Evolutionary conservation across 1,140 invertebrate species (phyloP).

Genomic region (Augochlora pura): DNA sequence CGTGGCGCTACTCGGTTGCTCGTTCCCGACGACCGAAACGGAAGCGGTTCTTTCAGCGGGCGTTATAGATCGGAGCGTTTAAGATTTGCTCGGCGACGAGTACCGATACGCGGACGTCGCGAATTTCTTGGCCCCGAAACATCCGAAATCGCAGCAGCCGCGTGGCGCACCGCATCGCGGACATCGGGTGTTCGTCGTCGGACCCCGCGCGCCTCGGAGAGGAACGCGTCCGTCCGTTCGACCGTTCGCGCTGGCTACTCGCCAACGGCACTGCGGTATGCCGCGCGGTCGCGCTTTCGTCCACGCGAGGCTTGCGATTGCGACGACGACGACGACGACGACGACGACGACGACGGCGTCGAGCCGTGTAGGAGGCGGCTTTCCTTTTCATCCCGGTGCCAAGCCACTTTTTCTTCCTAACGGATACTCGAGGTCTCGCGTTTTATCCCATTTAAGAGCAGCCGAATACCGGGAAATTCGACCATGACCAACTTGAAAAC

Average conservation of each 20-base stretch:
- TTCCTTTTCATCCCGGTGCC: no score
- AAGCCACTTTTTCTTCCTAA: no score
- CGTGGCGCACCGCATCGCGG: background rate
- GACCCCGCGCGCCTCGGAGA: no score
- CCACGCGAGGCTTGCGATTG: conserved; percentile 6
- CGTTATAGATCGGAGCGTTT: background rate
- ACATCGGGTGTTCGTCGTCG: no score
- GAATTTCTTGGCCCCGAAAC: conserved; percentile 1
- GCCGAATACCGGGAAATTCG: no score
- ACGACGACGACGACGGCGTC: no score
- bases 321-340: no score
- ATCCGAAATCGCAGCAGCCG: background rate
- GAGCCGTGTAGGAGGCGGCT: background rate
- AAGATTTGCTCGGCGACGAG: background rate
- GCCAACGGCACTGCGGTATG: conserved; percentile 40
- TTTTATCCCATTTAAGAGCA: no score
- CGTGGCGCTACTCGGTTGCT: background rate
- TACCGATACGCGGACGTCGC: no score
- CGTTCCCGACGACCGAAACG: background rate
- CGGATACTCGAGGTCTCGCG: no score
- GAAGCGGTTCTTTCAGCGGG: background rate
- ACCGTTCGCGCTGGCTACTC: background rate
- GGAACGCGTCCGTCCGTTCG: no score
- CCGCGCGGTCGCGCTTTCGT: conserved; percentile 25
- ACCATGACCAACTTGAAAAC: no score